Base-by-base conservation (phyloP, 2,888 invertebrate genomes). In the Halocaridina rubra region DNA sequence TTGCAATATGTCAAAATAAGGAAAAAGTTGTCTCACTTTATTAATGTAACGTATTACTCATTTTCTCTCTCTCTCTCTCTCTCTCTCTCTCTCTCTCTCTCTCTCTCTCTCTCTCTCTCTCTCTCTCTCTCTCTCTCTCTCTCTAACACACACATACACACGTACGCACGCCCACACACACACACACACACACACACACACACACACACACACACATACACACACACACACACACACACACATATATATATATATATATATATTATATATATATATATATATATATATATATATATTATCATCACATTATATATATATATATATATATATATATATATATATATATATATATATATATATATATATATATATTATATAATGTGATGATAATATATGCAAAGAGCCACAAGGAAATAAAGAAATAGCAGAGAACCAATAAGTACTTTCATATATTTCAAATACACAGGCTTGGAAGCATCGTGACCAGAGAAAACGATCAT, bases 21-120 rank as follows among this genome's bases (percentile, higher is more conserved):
- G 86, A 88, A 76, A 71, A 24, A 57, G 61, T 30, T n/a, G 72
- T 79, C 24, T 57, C 19, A 10, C 33, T 32, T 27, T 22, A 1
- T 29, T 3, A 29, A 67, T 19, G 5, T 32, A 0, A 4, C 29
- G 7, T n/a, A 3, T 32, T 32, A n/a, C 13, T 3, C 67, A 19
- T 19, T 7, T 19, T n/a, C 67, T 27, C 64, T 13, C 64, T 19
- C 64, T 29, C 24, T 59, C 59, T 19, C 59, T 7, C 13, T 19
- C 59, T 59, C 4, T 19, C 64, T n/a, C 3, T 29, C 29, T 29
- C 64, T n/a, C 64, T 22, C 29, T 13, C 19, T 64, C n/a, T 8
- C 24, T 29, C 24, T 13, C 64, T 29, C 3, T 19, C 29, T 19
- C 29, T n/a, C 13, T 67, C 67, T 30, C 29, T n/a, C 7, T 27